Evolutionary conservation across 92 coral and sea anemone genomes (phyloP), one percentile per base, ranked within the genome.

Genomic region (Actinostola sp.): DNA sequence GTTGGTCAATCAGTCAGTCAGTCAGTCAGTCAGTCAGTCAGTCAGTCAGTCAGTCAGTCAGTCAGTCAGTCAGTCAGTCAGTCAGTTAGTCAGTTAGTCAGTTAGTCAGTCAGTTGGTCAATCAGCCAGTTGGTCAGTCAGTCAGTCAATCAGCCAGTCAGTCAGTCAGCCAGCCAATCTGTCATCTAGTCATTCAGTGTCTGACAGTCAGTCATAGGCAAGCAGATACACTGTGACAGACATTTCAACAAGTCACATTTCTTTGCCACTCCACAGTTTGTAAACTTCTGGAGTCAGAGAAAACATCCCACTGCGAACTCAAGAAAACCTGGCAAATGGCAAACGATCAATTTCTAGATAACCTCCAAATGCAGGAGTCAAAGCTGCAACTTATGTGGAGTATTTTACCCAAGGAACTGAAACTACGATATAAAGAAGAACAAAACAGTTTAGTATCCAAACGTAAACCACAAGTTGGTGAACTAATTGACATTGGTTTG

Each of bases 251-350:
- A n/a, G n/a, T n/a, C n/a, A n/a, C n/a, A n/a, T n/a, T n/a, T n/a
- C 30, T 26, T 61, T 12, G 49, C 50, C 24, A 8, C 27, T 66
- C 41, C 20, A 43, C 50, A 94, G 99, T 95, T 13, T 95, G 97
- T 48, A 84, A 90, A 57, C 24, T 95, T 34, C 71, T 95, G 7
- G 99, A 95, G 64, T 92, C 88, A 73, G 99, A 95, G 82, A 91
- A 89, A 61, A 89, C 84, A 72, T 84, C 87, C 27, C 99, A 95
- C 76, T 43, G 70, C 35, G 99, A 92, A 52, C 73, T 95, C 44
- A 95, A 95, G 67, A 86, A 95, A 68, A 95, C 99, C 26, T 95
- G 99, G 99, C 88, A 92, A 60, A 91, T 91, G 97, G 99, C 99
- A 24, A 95, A 95, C 56, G 88, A 91, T 28, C 99, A 92, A 65